Base-by-base conservation (phyloP, 2,888 invertebrate species). In the Epiblema foenella region DNA sequence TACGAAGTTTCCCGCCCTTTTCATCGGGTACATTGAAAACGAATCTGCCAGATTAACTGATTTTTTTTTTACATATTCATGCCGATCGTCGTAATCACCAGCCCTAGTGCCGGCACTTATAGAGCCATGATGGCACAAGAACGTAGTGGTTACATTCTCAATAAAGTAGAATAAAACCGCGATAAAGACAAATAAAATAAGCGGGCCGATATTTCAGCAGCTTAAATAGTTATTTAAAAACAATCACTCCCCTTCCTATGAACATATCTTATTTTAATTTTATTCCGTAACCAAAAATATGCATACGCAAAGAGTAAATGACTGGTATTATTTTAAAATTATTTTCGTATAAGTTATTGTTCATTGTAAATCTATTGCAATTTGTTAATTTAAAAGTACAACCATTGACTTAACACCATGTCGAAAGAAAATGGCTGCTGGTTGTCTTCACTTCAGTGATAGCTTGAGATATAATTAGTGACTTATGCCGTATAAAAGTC, bases 391-490 rank as follows among this genome's bases (percentile, higher is more conserved):
- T n/a, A 17, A 18, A 46, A 51, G 54, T 56, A 37, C 8, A 9
- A 39, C 24, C n/a, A 10, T 57, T 67, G 71, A 67, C 71, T 52
- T 62, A 71, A 60, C 70, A 70, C 33, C 67, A 60, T 56, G 67
- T 66, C 68, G 63, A 75, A 74, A 77, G 75, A 79, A 81, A 77
- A 81, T 81, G 81, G 81, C 79, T 75, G 76, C 78, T 75, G 79
- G 78, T 80, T 79, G 76, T 77, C 77, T 73, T 78, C 74, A 65
- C 75, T 76, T 74, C 68, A 77, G 78, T 80, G 77, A 75, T 77
- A 74, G 63, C 66, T 77, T 79, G 57, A 68, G 56, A 69, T 57
- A 65, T 58, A 73, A 58, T 68, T 75, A 68, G 72, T 77, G 76
- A 76, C 75, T 69, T 69, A 73, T 68, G 72, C 75, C 62, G 69